Base-by-base conservation (phyloP, 1,140 invertebrate species). In the Venustaconcha ellipsiformis region DNA sequence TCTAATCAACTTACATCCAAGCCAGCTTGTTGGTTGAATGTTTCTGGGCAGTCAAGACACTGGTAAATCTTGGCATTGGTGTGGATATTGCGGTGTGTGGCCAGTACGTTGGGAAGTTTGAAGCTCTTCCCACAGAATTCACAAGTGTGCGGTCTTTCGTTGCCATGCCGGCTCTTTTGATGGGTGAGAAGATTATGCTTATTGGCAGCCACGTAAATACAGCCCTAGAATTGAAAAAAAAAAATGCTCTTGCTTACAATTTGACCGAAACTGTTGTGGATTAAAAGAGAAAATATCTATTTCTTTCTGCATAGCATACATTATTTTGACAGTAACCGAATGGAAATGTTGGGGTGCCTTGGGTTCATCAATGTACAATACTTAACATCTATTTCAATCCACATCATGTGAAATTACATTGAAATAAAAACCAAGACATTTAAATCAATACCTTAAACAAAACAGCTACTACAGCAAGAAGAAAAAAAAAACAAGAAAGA, bases 91-190 rank as follows among this genome's bases (percentile, higher is more conserved):
- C 72, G 69, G 57, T 77, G 75, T 2, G 65, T 72, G 1, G 68
- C 68, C 56, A 77, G 58, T 30, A 77, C 67, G 26, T 77, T 77
- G 0, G 75, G 69, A 17, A 77, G 57, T 59, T 77, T 77, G 62
- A 77, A 77, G 1, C 57, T 70, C 64, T 77, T 77, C 17, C 75
- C 75, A 68, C 75, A 77, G 68, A 77, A 77, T 67, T 77, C 75
- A 72, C 75, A 77, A 60, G 72, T 67, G 48, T 77, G 75, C 0
- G 75, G 75, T 18, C 75, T 63, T 18, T 66, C 75, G 12, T 66
- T 65, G 57, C 69, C 65, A 71, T 77, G 75, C 30, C 75, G 75
- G 72, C 75, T 77, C 68, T 72, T 72, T 66, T 68, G 67, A 72
- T 77, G 75, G 65, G 64, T 68, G 17, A 72, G 65, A 57, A 77